Evolutionary conservation across 2,888 invertebrate species (phyloP).

Genomic region (Diarsia mendica): DNA sequence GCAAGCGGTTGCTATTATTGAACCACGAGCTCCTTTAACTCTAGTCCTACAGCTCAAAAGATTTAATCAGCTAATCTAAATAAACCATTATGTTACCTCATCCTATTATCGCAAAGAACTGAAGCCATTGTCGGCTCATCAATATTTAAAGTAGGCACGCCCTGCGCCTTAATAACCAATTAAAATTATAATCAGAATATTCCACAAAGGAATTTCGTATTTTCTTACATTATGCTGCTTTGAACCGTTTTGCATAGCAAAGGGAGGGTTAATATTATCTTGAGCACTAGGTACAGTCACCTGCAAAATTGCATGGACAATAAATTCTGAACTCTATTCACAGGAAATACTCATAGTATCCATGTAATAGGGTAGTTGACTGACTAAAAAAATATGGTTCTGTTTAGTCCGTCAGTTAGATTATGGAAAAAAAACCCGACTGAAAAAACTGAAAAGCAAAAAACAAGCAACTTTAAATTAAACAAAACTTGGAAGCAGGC

Average conservation of each 20-base stretch:
- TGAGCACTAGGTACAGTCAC: slow-evolving; percentile 7
- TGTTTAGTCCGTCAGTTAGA: too few relatives aligned
- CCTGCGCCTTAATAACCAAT: slow-evolving; percentile 48
- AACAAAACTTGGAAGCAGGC: too few relatives aligned
- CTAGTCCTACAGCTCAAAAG: background rate
- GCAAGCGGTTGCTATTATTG: too few relatives aligned
- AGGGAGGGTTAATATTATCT: slow-evolving; percentile 37
- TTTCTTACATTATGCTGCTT: slow-evolving; percentile 48
- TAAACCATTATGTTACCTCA: slow-evolving; percentile 11
- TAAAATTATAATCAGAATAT: slow-evolving; percentile 61
- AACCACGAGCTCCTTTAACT: background rate
- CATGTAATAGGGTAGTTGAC: too few relatives aligned
- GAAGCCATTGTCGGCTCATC: slow-evolving; percentile 25
- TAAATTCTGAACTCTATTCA: too few relatives aligned
- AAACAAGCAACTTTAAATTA: too few relatives aligned
- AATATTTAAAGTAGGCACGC: slow-evolving; percentile 48
- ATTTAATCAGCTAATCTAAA: slow-evolving; percentile 14
- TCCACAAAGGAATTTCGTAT: slow-evolving; percentile 53
- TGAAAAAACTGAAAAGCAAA: too few relatives aligned
- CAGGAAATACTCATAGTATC: too few relatives aligned
- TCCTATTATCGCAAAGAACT: background rate
- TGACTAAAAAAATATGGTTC: too few relatives aligned
- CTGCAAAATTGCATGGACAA: too few relatives aligned
- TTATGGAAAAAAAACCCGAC: too few relatives aligned
- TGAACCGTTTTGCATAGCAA: slow-evolving; percentile 53